Percentiles rank a stretch among this genome's conserved stretches.
Evolutionary conservation across 2,888 invertebrate genomes (phyloP).

Genomic region (Caenorhabditis doughertyi): DNA sequence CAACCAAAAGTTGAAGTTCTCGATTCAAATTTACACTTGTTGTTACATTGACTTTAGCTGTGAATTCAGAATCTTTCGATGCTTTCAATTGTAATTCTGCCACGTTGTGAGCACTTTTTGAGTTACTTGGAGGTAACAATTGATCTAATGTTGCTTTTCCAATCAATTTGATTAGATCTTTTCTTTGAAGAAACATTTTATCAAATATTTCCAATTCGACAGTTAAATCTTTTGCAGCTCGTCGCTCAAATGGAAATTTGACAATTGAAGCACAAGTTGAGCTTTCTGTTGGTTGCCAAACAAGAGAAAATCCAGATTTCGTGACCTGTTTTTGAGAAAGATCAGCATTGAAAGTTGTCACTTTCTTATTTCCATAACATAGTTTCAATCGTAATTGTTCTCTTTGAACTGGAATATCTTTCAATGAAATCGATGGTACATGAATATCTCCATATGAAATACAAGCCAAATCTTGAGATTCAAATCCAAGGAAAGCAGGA

Average conservation of each 20-base stretch:
- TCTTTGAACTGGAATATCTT: conserved; percentile 82
- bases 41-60: conserved; percentile 79
- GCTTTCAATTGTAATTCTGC: conserved; percentile 79
- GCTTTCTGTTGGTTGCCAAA: conserved; percentile 82
- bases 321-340: conserved; percentile 82
- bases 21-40: conserved; percentile 82
- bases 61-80: conserved; percentile 75
- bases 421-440: conserved; percentile 82
- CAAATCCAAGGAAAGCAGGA: conserved; percentile 83
- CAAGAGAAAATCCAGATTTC: conserved; percentile 81
- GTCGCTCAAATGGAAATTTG: conserved; percentile 82
- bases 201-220: conserved; percentile 80
- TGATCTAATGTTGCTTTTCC: conserved; percentile 74
- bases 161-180: conserved; percentile 79
- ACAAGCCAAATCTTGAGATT: conserved; percentile 77
- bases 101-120: conserved; percentile 81
- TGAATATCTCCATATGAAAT: conserved; percentile 76
- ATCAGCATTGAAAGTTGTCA: conserved; percentile 82
- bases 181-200: conserved; percentile 84
- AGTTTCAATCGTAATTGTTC: conserved; percentile 82
- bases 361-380: conserved; percentile 82
- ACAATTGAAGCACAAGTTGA: conserved; percentile 80
- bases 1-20: conserved; percentile 81
- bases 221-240: conserved; percentile 66
- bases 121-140: conserved; percentile 83